Evolutionary conservation across 2,113 vertebrate species (phyloP).

Genomic region (Platichthys stellatus): DNA sequence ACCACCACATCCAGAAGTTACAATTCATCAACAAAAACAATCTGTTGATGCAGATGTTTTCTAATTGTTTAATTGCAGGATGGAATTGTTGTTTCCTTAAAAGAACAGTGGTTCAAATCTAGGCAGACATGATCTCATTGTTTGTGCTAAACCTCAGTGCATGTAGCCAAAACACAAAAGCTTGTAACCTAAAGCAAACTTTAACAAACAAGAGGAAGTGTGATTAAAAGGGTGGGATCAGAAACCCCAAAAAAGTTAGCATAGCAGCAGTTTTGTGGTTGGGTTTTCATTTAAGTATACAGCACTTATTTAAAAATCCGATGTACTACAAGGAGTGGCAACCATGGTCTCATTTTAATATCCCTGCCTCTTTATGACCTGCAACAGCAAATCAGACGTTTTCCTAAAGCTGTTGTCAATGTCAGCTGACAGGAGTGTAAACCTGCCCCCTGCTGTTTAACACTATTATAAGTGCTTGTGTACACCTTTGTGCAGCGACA

Average conservation of each 20-base stretch:
- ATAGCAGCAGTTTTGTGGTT: neutral
- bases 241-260: neutral
- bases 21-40: conserved; percentile 11
- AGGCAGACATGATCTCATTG: conserved; percentile 15
- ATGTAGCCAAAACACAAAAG: conserved; percentile 14
- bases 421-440: conserved; percentile 8
- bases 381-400: too few relatives aligned
- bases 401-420: too few relatives aligned
- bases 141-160: conserved; percentile 14
- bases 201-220: conserved; percentile 33
- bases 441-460: conserved; percentile 13
- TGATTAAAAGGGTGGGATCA: conserved; percentile 18
- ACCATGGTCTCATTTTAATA: too few relatives aligned
- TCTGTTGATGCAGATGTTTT: neutral
- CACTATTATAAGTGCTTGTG: conserved; percentile 1
- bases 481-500: neutral
- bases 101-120: conserved; percentile 19
- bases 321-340: too few relatives aligned
- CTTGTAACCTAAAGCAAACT: conserved; percentile 1
- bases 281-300: neutral
- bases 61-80: neutral
- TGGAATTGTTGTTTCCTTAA: conserved; percentile 12
- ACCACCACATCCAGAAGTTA: conserved; percentile 5
- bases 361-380: too few relatives aligned
- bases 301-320: too few relatives aligned